Conservation (phyloP, 2,888 invertebrate genomes). For the Pseudococcus longispinus region DNA sequence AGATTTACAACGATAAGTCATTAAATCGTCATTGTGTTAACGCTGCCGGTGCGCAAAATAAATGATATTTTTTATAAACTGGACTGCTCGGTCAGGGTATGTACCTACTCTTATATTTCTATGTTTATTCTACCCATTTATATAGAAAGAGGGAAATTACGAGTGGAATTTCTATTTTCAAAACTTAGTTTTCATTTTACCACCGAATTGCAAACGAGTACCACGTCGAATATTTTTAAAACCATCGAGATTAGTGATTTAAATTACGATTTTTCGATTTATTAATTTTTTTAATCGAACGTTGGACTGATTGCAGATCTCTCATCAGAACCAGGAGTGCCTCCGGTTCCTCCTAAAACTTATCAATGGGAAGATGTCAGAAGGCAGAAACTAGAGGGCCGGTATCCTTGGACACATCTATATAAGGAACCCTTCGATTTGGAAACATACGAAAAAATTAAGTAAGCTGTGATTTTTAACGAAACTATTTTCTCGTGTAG, state of each 20-base stretch:
- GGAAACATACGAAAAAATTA: slow-evolving; percentile 65
- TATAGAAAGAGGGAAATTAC: not conserved
- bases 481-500: not conserved
- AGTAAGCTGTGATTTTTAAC: slow-evolving; percentile 59
- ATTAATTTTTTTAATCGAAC: no score
- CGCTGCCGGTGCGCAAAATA: not conserved
- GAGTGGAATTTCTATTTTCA: not conserved
- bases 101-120: not conserved
- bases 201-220: not conserved
- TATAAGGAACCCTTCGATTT: slow-evolving; percentile 71
- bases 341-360: slow-evolving; percentile 77
- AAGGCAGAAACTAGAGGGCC: slow-evolving; percentile 74
- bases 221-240: not conserved
- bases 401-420: slow-evolving; percentile 82
- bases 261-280: not conserved
- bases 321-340: slow-evolving; percentile 62
- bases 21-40: slow-evolving; percentile 28
- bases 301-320: slow-evolving; percentile 29
- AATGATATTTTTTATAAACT: not conserved
- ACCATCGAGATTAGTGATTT: not conserved
- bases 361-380: slow-evolving; percentile 83
- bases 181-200: not conserved
- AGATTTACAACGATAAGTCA: not conserved
- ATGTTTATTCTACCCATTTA: not conserved
- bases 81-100: not conserved